Percentiles rank a stretch among this genome's conserved stretches.
Conservation (phyloP, 53 echinoderm and acorn worm genomes). For the Zoroaster sp. region DNA sequence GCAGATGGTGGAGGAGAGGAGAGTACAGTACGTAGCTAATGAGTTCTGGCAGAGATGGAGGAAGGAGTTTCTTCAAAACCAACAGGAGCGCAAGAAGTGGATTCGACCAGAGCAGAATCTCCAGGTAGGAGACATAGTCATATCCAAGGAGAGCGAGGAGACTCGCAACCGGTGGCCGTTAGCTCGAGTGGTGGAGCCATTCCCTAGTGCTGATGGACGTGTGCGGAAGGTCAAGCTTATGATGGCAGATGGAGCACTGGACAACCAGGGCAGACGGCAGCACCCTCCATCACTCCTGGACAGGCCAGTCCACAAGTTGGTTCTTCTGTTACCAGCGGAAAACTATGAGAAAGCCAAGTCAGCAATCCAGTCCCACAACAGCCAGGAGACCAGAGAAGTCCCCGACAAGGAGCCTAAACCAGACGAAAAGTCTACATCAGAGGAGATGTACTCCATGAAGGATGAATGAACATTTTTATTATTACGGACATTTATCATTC, state of each 20-base stretch:
- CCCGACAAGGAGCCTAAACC: slow-evolving; percentile 6
- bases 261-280: neutral
- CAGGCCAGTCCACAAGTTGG: slow-evolving; percentile 33
- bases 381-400: neutral
- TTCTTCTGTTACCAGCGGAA: slow-evolving; percentile 5
- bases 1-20: slow-evolving; percentile 23
- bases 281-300: slow-evolving; percentile 19
- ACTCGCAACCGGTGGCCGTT: slow-evolving; percentile 23
- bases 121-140: slow-evolving; percentile 29
- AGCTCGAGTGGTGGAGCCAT: neutral
- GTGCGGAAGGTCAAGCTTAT: slow-evolving; percentile 11
- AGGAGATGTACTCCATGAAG: too few relatives aligned
- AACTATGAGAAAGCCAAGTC: too few relatives aligned
- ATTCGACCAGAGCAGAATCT: neutral
- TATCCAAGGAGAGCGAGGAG: slow-evolving; percentile 3
- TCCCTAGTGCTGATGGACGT: slow-evolving; percentile 34
- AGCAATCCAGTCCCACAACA: too few relatives aligned
- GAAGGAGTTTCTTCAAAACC: neutral
- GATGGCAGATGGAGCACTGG: neutral
- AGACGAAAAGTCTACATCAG: too few relatives aligned
- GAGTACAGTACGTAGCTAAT: slow-evolving; percentile 28
- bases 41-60: slow-evolving; percentile 20
- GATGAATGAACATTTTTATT: too few relatives aligned
- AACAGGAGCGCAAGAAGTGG: slow-evolving; percentile 35
- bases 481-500: too few relatives aligned